Percentiles rank a stretch among this genome's conserved stretches.
phyloP scores from a whole-genome alignment of 2,113 vertebrate species.

The Syngnathoides biaculeatus region DNA sequence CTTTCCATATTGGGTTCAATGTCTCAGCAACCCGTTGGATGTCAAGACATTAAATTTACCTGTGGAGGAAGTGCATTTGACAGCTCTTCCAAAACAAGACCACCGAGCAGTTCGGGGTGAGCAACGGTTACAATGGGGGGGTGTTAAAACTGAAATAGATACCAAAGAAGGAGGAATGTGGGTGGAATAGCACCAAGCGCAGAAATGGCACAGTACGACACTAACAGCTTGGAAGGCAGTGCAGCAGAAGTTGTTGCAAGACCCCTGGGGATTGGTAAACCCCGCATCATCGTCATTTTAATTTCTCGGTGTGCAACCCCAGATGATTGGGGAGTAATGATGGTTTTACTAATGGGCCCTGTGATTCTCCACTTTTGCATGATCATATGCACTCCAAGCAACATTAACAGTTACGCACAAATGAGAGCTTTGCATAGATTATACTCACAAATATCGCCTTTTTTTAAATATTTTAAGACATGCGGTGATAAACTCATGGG shows the following conservation, averaged over 20 bases:
- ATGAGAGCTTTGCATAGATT: constrained; percentile 26
- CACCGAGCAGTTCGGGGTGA: constrained; percentile 32
- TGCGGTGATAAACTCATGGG: neutral
- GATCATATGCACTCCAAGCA: constrained; percentile 36
- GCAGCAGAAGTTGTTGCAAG: constrained; percentile 37
- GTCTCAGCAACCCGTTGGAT: constrained; percentile 39
- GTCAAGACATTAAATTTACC: constrained; percentile 54
- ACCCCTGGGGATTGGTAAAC: constrained; percentile 51
- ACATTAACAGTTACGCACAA: constrained; percentile 19
- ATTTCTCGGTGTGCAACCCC: constrained; percentile 65
- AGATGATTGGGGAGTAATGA: constrained; percentile 65
- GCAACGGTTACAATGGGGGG: constrained; percentile 38
- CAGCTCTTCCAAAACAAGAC: constrained; percentile 35
- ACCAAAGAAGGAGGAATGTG: constrained; percentile 5
- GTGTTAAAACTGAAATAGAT: constrained; percentile 37
- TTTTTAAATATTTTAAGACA: neutral
- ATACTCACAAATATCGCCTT: constrained; percentile 17
- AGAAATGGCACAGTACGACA: constrained; percentile 38
- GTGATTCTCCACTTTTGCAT: constrained; percentile 50
- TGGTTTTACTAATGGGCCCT: constrained; percentile 63
- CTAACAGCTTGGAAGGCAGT: constrained; percentile 56
- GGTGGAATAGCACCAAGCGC: constrained; percentile 1
- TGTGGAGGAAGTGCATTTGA: constrained; percentile 47
- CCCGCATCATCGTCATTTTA: constrained; percentile 62
- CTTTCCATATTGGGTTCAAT: constrained; percentile 7